Base-by-base conservation (phyloP, 2,888 invertebrate genomes). In the Calephelis perditalis region DNA sequence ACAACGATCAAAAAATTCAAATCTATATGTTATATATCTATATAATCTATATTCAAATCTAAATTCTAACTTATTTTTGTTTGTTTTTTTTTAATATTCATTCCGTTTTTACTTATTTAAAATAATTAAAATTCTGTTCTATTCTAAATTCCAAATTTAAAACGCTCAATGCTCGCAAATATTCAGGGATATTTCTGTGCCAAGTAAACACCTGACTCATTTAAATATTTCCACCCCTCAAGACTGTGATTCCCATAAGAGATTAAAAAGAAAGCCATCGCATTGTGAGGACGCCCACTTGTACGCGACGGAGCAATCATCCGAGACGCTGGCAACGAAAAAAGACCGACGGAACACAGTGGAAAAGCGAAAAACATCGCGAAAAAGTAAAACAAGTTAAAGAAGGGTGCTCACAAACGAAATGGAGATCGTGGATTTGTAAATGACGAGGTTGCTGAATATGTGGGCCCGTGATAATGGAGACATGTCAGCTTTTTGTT, bases 211-310 rank as follows among this genome's bases (percentile, higher is more conserved):
- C 73, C 73, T 78, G 73, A 71, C 76, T 77, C 75, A 79, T 82
- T 80, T 80, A 77, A 81, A 83, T 79, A 78, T 76, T 72, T 72
- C 69, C 65, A 68, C 65, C 68, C 70, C 71, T 72, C 72, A 70
- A 76, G 80, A 35, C 35, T 52, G 52, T 35, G 52, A 52, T 52
- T 52, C 35, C 35, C 52, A 80, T 81, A 81, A 77, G 79, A 75
- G 80, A 81, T 81, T 81, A 83, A 83, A 82, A 83, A 82, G 82
- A 81, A 80, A 82, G 82, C 75, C 75, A 77, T 77, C 75, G 74
- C 70, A 79, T 81, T 78, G 77, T 79, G 71, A 69, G 71, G 70
- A 70, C 67, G 72, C 68, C 71, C 74, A 71, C 79, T 79, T 73
- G 71, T 71, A 67, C 73, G 75, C 71, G 72, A 60, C 72, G 68